phyloP scores from a whole-genome alignment of 2,113 vertebrate genomes.

The Oryzias woworae region DNA sequence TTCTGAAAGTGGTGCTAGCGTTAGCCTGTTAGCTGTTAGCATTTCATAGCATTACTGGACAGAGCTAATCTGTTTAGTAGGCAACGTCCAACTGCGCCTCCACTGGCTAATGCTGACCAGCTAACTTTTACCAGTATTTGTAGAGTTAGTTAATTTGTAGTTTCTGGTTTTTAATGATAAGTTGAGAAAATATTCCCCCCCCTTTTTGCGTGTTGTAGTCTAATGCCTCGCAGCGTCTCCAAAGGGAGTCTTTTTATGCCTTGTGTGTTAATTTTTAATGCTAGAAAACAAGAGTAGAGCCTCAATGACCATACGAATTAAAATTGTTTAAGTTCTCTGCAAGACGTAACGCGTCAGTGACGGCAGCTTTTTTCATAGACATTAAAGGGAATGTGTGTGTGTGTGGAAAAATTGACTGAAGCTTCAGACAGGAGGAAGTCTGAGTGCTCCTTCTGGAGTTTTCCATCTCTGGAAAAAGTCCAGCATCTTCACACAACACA shows the following conservation, averaged over 20 bases:
- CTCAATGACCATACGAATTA: no score
- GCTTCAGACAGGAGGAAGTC: conserved; percentile 6
- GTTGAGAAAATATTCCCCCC: no score
- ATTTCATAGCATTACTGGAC: not conserved
- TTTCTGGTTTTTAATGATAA: not conserved
- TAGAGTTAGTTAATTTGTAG: not conserved
- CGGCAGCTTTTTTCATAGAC: no score
- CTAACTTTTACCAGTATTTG: conserved; percentile 19
- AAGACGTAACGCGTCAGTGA: no score
- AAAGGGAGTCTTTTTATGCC: no score
- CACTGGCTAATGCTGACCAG: conserved; percentile 43
- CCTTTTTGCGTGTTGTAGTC: no score
- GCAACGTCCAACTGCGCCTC: not conserved
- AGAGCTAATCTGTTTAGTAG: conserved; percentile 34
- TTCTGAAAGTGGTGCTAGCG: conserved; percentile 17
- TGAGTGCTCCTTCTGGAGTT: conserved; percentile 6
- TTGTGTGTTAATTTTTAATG: no score
- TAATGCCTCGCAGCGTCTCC: no score
- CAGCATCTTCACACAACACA: not conserved
- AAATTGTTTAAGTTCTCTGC: no score
- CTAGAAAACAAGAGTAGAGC: no score
- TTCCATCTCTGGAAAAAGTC: not conserved
- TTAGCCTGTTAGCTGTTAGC: not conserved
- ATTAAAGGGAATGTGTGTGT: no score
- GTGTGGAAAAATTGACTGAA: not conserved